Evolutionary conservation across 2,113 vertebrate genomes (phyloP), one percentile per base, ranked within the genome.

Genomic region (Origma solitaria): DNA sequence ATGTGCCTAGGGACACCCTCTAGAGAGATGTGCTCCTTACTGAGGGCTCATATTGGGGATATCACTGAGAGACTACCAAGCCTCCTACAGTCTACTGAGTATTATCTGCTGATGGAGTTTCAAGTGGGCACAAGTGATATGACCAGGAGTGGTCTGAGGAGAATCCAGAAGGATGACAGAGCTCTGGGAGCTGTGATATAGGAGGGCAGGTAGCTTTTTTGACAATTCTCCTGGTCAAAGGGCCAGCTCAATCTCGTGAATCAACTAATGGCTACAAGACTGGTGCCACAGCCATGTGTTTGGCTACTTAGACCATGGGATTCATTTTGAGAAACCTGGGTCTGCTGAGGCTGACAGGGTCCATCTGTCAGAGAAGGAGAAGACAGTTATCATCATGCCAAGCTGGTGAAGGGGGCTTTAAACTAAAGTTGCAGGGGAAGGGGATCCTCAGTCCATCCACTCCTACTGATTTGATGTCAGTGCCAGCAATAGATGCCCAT

Each of bases 51-150:
- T 37, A 5, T 1, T 27, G 19, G 37, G 24, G 19, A n/a, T 42
- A 5, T 37, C 30, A 58, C 38, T 17, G 18, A 42, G n/a, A 76
- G 11, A 53, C 13, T n/a, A 25, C 27, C 49, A 56, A 70, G 25
- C 21, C 25, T 90, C 7, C 0, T 1, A 2, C 1, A 2, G 11
- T 28, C 37, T 33, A 45, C 17, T 47, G 53, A 42, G 25, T 33
- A 10, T 37, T 51, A 77, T 33, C 30, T 15, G 15, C 30, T 58
- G 28, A 20, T 50, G 6, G 23, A 58, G 24, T 70, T 56, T 70
- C 70, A 51, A 27, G 21, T 38, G 37, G 21, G 30, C 15, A 51
- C 12, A 49, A 57, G 44, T 31, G 33, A 23, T 35, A 64, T 1
- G 9, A 68, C n/a, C 62, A 76, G 30, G 5, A 69, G 24, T 23